Conservation (phyloP, 2,113 vertebrate species). For the Salvelinus namaycush region DNA sequence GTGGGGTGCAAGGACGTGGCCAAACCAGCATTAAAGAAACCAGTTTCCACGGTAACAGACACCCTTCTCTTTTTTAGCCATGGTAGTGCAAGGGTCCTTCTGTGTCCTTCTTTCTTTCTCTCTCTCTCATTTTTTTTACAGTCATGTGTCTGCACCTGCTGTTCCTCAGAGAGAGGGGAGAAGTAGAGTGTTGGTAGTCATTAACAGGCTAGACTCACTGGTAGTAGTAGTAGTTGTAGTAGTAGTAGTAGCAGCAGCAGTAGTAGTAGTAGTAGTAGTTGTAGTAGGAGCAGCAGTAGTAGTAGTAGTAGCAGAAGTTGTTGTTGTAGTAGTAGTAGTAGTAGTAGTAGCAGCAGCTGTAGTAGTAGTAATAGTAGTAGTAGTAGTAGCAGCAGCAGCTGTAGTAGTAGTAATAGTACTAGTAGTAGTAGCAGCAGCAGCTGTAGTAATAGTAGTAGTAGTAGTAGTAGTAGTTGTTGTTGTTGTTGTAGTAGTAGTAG, state of each 20-base stretch:
- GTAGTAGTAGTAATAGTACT: not conserved
- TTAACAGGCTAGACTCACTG: too few species aligned
- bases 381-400: too few species aligned
- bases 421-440: not conserved
- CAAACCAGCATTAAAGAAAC: conserved; percentile 59
- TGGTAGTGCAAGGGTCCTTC: conserved; percentile 34
- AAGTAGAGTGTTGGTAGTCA: conserved; percentile 33
- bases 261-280: too few species aligned
- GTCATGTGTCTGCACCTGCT: conserved; percentile 66
- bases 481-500: too few species aligned
- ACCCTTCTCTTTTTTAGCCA: conserved; percentile 35
- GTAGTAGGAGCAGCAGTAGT: too few species aligned
- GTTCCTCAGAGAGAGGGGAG: conserved; percentile 40
- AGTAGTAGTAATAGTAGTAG: too few species aligned
- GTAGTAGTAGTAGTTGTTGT: too few species aligned
- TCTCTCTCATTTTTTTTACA: conserved; percentile 35
- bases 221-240: not conserved
- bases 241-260: too few species aligned
- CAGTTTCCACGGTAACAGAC: conserved; percentile 66
- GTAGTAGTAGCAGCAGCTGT: not conserved
- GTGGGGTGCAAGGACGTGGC: conserved; percentile 61
- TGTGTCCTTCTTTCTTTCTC: conserved; percentile 33
- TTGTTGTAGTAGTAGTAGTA: too few species aligned
- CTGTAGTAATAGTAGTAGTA: too few species aligned
- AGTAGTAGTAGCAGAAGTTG: too few species aligned